Conservation (phyloP, 2,113 vertebrate species). For the Stomatorhinus ivindoensis region DNA sequence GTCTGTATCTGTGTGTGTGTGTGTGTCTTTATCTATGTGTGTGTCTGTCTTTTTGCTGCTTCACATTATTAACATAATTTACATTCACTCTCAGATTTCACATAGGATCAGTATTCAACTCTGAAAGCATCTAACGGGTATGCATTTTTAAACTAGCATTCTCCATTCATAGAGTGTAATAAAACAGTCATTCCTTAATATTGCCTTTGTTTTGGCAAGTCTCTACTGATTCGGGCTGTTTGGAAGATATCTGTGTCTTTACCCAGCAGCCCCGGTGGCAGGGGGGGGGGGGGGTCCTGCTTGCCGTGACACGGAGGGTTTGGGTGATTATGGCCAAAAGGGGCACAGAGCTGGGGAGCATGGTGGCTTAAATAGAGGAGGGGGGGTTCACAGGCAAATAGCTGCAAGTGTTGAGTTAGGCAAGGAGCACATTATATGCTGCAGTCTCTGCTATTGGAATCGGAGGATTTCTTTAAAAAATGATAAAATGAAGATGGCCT, state of each 20-base stretch:
- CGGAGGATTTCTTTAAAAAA: background rate
- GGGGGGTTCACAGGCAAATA: background rate
- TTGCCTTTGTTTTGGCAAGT: too few relatives aligned
- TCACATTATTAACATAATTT: background rate
- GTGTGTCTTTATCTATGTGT: background rate
- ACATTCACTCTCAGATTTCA: background rate
- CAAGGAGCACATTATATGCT: background rate
- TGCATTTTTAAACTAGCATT: background rate
- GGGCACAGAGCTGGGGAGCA: background rate
- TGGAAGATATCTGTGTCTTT: background rate
- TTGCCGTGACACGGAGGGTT: background rate
- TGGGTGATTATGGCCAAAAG: background rate
- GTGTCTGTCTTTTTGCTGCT: background rate
- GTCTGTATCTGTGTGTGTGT: background rate
- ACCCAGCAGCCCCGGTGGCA: background rate
- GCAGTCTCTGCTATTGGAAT: background rate
- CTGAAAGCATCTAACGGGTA: background rate
- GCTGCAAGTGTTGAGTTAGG: background rate
- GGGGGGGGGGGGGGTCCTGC: background rate
- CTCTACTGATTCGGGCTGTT: background rate
- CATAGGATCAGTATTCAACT: background rate
- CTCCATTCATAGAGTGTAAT: background rate
- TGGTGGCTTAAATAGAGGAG: too few relatives aligned
- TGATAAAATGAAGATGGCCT: background rate
- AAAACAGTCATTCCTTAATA: background rate